Evolutionary conservation across 2,797 vertebrate species (phyloP).

Genomic region (Chaenodraco wilsoni): DNA sequence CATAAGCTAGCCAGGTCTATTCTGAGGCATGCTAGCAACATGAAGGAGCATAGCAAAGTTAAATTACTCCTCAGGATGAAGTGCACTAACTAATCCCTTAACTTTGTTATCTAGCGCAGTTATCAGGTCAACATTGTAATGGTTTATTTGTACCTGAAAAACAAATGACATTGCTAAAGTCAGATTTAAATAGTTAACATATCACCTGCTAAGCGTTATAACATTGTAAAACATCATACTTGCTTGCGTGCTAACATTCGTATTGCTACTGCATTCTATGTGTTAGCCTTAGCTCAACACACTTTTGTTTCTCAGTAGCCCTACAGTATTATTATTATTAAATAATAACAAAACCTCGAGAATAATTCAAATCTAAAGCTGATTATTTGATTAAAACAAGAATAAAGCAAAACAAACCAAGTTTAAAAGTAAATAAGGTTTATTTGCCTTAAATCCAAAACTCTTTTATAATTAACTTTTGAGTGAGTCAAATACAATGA

Average conservation of each 20-base stretch:
- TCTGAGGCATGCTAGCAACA: neutral
- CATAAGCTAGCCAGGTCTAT: neutral
- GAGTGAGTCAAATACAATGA: neutral
- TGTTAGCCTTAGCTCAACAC: neutral
- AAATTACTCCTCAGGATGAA: neutral
- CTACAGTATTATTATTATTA: too few species aligned
- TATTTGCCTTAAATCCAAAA: neutral
- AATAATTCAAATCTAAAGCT: too few species aligned
- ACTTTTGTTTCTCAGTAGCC: too few species aligned
- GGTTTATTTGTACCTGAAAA: neutral
- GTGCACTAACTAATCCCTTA: neutral
- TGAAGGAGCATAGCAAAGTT: neutral
- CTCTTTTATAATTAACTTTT: neutral
- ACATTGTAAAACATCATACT: neutral
- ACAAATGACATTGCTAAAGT: neutral
- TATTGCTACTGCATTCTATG: neutral
- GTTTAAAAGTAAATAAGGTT: neutral
- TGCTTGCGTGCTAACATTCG: neutral
- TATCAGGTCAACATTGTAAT: neutral
- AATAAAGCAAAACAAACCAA: too few species aligned
- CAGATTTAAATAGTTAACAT: neutral
- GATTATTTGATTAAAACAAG: too few species aligned
- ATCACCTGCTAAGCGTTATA: neutral
- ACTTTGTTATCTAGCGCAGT: neutral
- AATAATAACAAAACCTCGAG: too few species aligned